phyloP scores from a whole-genome alignment of 2,797 vertebrate genomes.

The Notoglanidium macrostoma region DNA sequence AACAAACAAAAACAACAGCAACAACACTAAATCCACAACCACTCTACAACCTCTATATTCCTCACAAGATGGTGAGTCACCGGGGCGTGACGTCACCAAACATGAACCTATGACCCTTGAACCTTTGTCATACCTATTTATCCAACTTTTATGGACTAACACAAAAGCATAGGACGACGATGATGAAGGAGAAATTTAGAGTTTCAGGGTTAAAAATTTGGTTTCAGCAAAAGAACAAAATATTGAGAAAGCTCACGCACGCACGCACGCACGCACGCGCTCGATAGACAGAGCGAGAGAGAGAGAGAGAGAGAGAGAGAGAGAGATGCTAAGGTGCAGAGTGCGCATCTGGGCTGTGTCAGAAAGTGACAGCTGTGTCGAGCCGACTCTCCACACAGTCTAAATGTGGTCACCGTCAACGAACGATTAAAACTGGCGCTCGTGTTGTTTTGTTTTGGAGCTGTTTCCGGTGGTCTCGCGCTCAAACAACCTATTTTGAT shows the following conservation, averaged over 20 bases:
- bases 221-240: neutral
- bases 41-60: neutral
- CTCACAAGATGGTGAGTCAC: neutral
- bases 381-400: neutral
- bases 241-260: too few relatives aligned
- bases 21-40: too few relatives aligned
- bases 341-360: slow-evolving; percentile 71
- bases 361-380: slow-evolving; percentile 56
- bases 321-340: neutral
- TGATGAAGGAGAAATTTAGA: neutral
- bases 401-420: neutral
- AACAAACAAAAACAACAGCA: too few relatives aligned
- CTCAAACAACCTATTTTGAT: neutral
- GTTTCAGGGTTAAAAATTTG: neutral
- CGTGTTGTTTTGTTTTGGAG: neutral
- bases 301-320: neutral
- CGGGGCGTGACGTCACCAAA: neutral
- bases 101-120: neutral
- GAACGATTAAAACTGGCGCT: neutral
- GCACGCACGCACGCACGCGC: too few relatives aligned
- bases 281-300: neutral
- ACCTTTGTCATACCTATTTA: neutral
- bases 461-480: neutral
- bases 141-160: neutral
- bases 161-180: neutral